phyloP scores from a whole-genome alignment of 2,888 invertebrate genomes.

The Amblyteles armatorius region DNA sequence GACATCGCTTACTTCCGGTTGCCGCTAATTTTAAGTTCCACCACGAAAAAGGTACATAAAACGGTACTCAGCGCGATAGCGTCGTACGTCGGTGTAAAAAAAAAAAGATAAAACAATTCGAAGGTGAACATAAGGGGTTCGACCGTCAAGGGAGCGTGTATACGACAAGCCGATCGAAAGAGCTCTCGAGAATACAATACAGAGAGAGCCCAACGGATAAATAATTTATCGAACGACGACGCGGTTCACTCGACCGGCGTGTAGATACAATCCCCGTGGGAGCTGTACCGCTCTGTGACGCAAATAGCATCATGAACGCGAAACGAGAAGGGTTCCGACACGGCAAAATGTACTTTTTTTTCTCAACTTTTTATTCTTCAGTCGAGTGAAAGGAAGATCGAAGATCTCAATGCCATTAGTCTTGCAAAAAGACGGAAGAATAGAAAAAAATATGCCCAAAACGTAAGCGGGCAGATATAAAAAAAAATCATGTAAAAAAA shows the following conservation, averaged over 20 bases:
- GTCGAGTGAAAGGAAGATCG: neutral
- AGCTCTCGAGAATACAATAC: slow-evolving; percentile 17
- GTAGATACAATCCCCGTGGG: slow-evolving; percentile 31
- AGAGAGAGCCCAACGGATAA: slow-evolving; percentile 14
- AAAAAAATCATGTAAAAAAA: neutral
- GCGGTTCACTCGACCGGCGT: neutral
- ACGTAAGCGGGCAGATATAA: neutral
- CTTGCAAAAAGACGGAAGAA: neutral
- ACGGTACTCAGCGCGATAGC: neutral
- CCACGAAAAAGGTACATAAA: neutral
- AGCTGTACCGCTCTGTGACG: slow-evolving; percentile 23
- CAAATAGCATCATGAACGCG: slow-evolving; percentile 27
- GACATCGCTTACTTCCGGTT: neutral
- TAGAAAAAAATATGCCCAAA: neutral
- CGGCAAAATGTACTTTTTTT: neutral
- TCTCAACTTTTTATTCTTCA: neutral
- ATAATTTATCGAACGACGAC: slow-evolving; percentile 38
- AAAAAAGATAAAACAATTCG: neutral
- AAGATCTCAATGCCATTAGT: neutral
- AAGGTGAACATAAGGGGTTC: neutral
- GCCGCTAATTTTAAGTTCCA: neutral
- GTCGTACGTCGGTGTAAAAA: neutral
- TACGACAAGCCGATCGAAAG: slow-evolving; percentile 33
- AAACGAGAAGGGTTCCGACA: slow-evolving; percentile 2
- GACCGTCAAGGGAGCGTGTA: neutral